Evolutionary conservation across 2,888 invertebrate genomes (phyloP), one percentile per base, ranked within the genome.

Genomic region (Meteorus colon): DNA sequence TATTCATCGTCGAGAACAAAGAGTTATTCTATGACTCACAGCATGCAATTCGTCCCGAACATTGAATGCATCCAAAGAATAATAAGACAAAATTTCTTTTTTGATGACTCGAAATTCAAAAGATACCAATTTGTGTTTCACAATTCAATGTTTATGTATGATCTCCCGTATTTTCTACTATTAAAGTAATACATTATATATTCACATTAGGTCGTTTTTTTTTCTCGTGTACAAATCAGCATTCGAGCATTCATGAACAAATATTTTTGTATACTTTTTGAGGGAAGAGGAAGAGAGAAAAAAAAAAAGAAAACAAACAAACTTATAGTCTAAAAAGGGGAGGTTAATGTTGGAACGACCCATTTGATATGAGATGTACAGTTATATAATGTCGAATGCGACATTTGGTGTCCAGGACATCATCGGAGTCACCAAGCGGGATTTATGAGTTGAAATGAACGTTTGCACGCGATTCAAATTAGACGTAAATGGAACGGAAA

Each of bases 1-100:
- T 88, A 86, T 88, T 87, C 88, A 81, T 83, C 85, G 85, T 84
- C 80, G 83, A 85, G 84, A 85, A 84, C 82, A 83, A 78, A 81
- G 81, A 82, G 82, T 87, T 83, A 86, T 82, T 68, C 59, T 79
- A 67, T 74, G 75, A 83, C 80, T 85, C 62, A 19, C 84, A 87
- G 89, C 88, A 89, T 89, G 88, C 72, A 85, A 85, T 85, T 85
- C 85, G 86, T 79, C 83, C 82, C 84, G 81, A 81, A 84, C 83
- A 85, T 82, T 84, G 84, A 86, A 86, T 87, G 87, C 85, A 86
- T 84, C 81, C 81, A 77, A 78, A 24, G 65, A 63, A 45, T 31
- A 60, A 60, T 2, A 24, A 60, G n/a, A 60, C 2, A 24, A 6
- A 60, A 31, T 71, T 41, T 71, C 24, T 60, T 41, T 60, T 41